Conservation (phyloP, 2,797 vertebrate species). For the Scolopax bukidnonensis region DNA sequence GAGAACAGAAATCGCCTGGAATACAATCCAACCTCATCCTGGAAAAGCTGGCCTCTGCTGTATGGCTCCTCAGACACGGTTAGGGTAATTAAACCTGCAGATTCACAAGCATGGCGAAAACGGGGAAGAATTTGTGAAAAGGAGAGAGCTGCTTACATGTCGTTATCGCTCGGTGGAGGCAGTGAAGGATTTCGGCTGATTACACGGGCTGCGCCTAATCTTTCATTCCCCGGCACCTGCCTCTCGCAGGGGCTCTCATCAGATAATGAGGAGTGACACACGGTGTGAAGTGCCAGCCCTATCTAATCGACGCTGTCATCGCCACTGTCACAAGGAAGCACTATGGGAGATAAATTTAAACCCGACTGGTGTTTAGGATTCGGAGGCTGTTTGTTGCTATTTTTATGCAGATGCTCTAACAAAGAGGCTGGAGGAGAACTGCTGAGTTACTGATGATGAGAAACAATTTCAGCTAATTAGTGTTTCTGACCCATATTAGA, state of each 20-base stretch:
- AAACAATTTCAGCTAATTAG: conserved; percentile 42
- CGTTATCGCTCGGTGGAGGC: not conserved
- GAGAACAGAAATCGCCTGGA: conserved; percentile 46
- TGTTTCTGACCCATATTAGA: conserved; percentile 1
- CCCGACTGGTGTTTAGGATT: conserved; percentile 26
- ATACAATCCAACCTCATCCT: conserved; percentile 45
- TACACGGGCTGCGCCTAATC: conserved; percentile 7
- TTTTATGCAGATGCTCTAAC: conserved; percentile 52
- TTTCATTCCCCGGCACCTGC: conserved; percentile 50
- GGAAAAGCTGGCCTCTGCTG: conserved; percentile 27
- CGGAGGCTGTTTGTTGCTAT: conserved; percentile 45
- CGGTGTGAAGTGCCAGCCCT: conserved; percentile 28
- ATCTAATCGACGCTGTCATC: conserved; percentile 54
- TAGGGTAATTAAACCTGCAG: conserved; percentile 55
- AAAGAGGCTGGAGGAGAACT: conserved; percentile 24
- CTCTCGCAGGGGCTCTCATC: not conserved
- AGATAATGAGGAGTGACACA: conserved; percentile 39
- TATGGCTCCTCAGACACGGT: conserved; percentile 11
- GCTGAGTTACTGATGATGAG: conserved; percentile 36
- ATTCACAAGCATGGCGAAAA: not conserved
- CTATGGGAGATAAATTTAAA: conserved; percentile 40
- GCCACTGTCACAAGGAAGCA: conserved; percentile 17
- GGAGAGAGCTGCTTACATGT: not conserved
- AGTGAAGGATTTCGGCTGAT: conserved; percentile 37
- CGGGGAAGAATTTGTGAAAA: conserved; percentile 7